These are phyloP conservation scores for Chalcosyrphus nemorum DNA, from an alignment of 2,888 invertebrate species.

Conservation along the genomic window DNA sequence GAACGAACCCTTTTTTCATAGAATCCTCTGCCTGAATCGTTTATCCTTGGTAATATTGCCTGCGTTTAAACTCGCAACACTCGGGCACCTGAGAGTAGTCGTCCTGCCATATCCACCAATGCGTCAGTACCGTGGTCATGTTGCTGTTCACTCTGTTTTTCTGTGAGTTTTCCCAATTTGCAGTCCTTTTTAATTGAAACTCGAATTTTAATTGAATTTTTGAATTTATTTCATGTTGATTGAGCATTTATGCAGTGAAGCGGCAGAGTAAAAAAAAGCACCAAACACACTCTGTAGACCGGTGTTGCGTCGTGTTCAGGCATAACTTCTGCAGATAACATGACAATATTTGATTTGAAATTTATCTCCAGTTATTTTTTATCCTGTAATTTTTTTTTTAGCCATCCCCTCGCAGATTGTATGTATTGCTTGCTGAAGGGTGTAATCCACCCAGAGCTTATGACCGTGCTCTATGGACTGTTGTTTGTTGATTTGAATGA, in stretches of 20 bases:
- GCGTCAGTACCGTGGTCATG: neutral
- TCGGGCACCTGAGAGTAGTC: neutral
- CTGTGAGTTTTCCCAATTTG: slow-evolving; percentile 60
- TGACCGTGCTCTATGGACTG: neutral
- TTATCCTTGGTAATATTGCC: neutral
- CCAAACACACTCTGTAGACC: slow-evolving; percentile 6
- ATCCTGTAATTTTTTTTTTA: neutral
- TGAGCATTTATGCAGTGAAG: slow-evolving; percentile 69
- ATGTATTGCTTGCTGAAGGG: slow-evolving; percentile 9
- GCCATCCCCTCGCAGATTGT: neutral
- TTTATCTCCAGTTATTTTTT: slow-evolving; percentile 45
- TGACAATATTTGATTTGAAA: slow-evolving; percentile 73
- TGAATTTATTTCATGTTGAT: slow-evolving; percentile 74
- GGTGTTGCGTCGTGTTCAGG: slow-evolving; percentile 52
- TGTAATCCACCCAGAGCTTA: slow-evolving; percentile 16
- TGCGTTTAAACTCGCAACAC: neutral
- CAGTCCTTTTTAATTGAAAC: slow-evolving; percentile 73
- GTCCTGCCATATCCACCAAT: slow-evolving; percentile 15
- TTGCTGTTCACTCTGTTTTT: neutral
- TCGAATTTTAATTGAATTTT: slow-evolving; percentile 73
- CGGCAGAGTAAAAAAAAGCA: slow-evolving; percentile 34
- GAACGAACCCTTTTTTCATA: neutral
- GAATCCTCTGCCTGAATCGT: neutral
- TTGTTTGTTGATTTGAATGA: slow-evolving; percentile 46
- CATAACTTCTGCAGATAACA: slow-evolving; percentile 69